A percentile compares a stretch with the other conserved stretches of the same genome.
phyloP scores from a whole-genome alignment of 2,797 vertebrate genomes.

The Cyprinodon diabolis region DNA sequence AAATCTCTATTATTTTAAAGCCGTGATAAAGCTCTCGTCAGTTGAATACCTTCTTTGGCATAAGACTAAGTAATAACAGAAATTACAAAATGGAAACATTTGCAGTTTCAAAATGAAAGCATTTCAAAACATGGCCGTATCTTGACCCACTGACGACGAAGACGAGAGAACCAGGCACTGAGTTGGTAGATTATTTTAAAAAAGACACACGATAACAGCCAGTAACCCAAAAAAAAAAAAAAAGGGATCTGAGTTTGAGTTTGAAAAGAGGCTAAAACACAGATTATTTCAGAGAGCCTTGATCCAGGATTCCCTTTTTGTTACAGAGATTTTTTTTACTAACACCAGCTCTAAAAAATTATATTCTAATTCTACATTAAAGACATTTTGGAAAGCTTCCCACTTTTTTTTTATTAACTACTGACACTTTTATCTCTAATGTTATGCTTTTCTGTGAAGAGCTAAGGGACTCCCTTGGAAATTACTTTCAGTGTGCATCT shows the following conservation, averaged over 20 bases:
- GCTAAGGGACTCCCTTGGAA: slow-evolving; percentile 17
- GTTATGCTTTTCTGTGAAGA: slow-evolving; percentile 1
- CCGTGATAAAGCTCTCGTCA: background rate
- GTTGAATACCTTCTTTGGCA: background rate
- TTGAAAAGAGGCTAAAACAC: background rate
- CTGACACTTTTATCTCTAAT: slow-evolving; percentile 8
- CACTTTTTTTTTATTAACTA: background rate
- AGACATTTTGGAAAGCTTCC: slow-evolving; percentile 7
- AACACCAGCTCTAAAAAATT: background rate
- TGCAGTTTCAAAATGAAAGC: background rate
- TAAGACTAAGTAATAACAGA: background rate
- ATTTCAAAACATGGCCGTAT: background rate
- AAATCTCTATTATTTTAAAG: background rate
- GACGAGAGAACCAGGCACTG: background rate
- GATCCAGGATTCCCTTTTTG: background rate
- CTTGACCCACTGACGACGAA: background rate
- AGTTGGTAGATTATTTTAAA: background rate
- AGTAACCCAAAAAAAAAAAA: background rate
- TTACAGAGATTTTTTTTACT: background rate
- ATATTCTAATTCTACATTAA: slow-evolving; percentile 1
- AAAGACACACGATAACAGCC: background rate
- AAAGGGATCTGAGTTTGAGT: background rate
- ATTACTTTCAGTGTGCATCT: slow-evolving; percentile 4
- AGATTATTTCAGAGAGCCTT: background rate
- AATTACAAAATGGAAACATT: background rate